Percentiles rank a stretch among this genome's conserved stretches.
Conservation (phyloP, 2,797 vertebrate genomes). For the Brachyalestes nurse region DNA sequence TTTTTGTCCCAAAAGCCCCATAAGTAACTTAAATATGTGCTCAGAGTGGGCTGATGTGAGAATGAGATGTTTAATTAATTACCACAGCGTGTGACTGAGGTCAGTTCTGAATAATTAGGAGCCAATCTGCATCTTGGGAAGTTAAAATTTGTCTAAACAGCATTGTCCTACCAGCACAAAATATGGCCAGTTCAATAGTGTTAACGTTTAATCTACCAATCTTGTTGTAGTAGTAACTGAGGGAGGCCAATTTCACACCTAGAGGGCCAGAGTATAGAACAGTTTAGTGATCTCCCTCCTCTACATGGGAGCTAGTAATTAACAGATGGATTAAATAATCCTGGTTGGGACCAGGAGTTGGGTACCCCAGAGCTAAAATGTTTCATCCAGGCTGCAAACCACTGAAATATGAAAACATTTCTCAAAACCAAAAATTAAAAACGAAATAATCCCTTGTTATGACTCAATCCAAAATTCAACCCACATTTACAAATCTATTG, state of each 20-base stretch:
- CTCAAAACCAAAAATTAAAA: too few relatives aligned
- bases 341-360: not conserved
- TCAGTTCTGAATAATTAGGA: not conserved
- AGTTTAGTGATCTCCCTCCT: not conserved
- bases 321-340: not conserved
- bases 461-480: not conserved
- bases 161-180: not conserved
- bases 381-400: not conserved
- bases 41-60: slow-evolving; percentile 8
- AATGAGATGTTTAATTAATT: not conserved
- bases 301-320: not conserved
- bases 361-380: not conserved
- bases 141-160: not conserved
- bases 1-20: not conserved
- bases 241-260: not conserved
- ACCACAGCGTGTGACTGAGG: not conserved
- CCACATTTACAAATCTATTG: not conserved
- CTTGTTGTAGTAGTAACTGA: not conserved
- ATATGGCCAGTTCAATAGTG: not conserved
- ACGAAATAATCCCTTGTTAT: too few relatives aligned
- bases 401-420: not conserved
- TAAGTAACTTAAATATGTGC: not conserved
- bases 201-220: not conserved
- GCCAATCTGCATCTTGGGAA: not conserved
- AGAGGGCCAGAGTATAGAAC: not conserved